Percentiles rank a stretch among this genome's conserved stretches.
Evolutionary conservation across 2,888 invertebrate genomes (phyloP).

Genomic region (Eupithecia pulchellata): DNA sequence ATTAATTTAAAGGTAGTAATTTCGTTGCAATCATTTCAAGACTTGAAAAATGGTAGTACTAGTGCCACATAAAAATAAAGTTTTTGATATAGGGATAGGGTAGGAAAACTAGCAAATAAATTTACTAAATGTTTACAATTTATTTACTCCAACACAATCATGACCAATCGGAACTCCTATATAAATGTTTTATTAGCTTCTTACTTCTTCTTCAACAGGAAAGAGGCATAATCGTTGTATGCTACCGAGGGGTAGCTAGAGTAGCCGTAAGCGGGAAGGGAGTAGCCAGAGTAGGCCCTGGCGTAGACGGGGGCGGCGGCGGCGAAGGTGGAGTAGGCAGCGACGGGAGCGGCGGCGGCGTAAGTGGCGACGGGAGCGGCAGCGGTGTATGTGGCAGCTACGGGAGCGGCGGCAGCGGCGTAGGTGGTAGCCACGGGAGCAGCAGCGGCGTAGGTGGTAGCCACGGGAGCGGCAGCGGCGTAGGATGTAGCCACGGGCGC

Average conservation of each 20-base stretch:
- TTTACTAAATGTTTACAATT: conserved; percentile 29
- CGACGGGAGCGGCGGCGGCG: conserved; percentile 56
- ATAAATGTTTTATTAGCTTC: conserved; percentile 23
- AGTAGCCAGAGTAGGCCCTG: conserved; percentile 45
- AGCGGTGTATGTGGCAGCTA: conserved; percentile 47
- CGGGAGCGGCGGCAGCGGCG: conserved; percentile 46
- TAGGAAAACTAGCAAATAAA: conserved; percentile 7
- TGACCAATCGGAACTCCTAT: conserved; percentile 29
- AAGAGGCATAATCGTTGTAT: conserved; percentile 36
- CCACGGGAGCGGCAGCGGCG: conserved; percentile 16
- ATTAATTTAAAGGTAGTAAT: too few species aligned
- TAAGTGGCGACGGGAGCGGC: conserved; percentile 21
- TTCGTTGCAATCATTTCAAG: too few species aligned
- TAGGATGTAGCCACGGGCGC: conserved; percentile 43
- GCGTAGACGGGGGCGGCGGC: conserved; percentile 47
- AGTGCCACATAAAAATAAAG: background rate
- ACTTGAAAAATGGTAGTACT: background rate
- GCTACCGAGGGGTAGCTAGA: conserved; percentile 35
- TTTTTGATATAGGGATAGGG: background rate
- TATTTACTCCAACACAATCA: conserved; percentile 28
- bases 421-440: conserved; percentile 56
- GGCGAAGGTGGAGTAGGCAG: conserved; percentile 61
- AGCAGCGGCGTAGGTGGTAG: conserved; percentile 46
- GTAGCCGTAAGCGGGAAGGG: conserved; percentile 37
- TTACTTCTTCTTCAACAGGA: conserved; percentile 41